Evolutionary conservation across 2,113 vertebrate species (phyloP), one percentile per base, ranked within the genome.

Genomic region (Pachycephala philippinensis): DNA sequence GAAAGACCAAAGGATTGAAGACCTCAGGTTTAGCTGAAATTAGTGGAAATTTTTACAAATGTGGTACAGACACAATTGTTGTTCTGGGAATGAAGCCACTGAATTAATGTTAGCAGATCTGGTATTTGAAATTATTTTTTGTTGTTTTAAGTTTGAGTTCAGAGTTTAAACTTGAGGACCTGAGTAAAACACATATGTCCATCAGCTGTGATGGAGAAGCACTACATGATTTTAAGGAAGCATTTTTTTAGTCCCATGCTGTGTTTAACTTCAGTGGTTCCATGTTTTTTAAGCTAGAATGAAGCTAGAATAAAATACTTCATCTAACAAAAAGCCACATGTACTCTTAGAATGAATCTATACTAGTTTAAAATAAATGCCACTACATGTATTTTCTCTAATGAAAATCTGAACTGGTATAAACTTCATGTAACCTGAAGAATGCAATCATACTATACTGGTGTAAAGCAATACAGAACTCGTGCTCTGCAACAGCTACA

Each of bases 1-100:
- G 33, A 79, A 77, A 79, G 20, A 42, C 30, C 15, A 10, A 35
- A 71, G 22, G 17, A 53, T 9, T 50, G 14, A 84, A 82, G 39
- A 61, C 7, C 14, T 90, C 26, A 74, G 39, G 39, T 39, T 65
- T 89, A 74, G 40, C 22, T 61, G 68, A 70, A 83, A 49, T 57
- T 45, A n/a, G 5, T 35, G 33, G 11, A 37, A 68, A 17, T 47
- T 91, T 81, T 71, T 79, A 39, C 15, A 31, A 2, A 63, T 57
- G 15, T n/a, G 8, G 1, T 59, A 39, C 0, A 0, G 1, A 8
- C 14, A 22, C 16, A 18, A 16, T 40, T 66, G 22, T 6, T 70
- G 10, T 45, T 87, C 35, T 54, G 28, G 24, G 21, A 81, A 75
- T 74, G 2, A 33, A 63, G 26, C 8, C 23, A 20, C 18, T 53